Conservation (phyloP, 2,113 vertebrate genomes). For the Coturnix japonica region DNA sequence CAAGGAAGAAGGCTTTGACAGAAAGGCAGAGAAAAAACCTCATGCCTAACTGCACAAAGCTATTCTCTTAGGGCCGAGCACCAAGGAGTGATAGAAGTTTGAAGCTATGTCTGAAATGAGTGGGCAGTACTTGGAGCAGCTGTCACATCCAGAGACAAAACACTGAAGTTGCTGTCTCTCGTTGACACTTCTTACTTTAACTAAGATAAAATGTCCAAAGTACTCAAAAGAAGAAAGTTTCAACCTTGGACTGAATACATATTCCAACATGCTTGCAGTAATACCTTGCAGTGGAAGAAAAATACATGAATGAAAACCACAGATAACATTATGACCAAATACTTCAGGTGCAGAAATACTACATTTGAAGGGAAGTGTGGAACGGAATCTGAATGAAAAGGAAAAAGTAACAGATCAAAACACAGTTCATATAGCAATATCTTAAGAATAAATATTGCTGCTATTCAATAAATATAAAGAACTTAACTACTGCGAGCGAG, state of each 20-base stretch:
- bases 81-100: background rate
- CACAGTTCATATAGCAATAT: background rate
- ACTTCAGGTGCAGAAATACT: background rate
- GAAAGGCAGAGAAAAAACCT: background rate
- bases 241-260: background rate
- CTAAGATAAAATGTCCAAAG: background rate
- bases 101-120: background rate
- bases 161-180: background rate
- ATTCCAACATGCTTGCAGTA: background rate
- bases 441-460: background rate
- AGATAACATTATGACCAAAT: background rate
- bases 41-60: background rate
- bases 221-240: background rate
- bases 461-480: background rate
- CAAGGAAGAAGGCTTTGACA: background rate
- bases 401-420: background rate
- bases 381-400: fast-evolving
- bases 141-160: background rate
- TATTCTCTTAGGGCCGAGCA: background rate
- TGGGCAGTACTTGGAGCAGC: background rate
- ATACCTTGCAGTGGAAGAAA: background rate
- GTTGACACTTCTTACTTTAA: background rate
- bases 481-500: background rate
- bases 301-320: background rate
- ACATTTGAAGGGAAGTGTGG: background rate